Conservation (phyloP, 1,140 invertebrate genomes). For the Liolophura sinensis region DNA sequence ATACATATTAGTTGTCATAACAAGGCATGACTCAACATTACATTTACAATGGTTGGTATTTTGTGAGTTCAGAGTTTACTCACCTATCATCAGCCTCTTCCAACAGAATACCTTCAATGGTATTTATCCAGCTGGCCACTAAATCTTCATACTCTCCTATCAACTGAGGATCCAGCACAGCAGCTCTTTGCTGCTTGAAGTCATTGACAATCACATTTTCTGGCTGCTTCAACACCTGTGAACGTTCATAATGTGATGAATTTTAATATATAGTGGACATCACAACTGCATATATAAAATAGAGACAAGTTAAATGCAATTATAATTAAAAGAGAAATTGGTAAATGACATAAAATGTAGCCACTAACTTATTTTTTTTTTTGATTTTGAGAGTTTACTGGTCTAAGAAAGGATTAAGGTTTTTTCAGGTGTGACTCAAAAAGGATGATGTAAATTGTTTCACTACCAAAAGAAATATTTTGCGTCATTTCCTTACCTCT, state of each 20-base stretch:
- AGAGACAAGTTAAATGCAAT: not conserved
- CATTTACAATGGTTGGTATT: no score
- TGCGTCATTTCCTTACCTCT: no score
- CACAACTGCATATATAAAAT: not conserved
- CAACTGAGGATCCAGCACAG: constrained; percentile 48
- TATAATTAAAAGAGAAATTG: not conserved
- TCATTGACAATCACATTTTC: constrained; percentile 54
- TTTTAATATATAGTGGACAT: not conserved
- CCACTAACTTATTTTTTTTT: no score
- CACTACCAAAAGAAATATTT: no score
- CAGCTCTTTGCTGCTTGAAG: constrained; percentile 55
- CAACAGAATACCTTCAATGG: constrained; percentile 54
- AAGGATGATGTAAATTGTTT: no score
- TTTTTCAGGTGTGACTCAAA: no score
- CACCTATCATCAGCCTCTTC: constrained; percentile 58
- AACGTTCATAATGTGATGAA: constrained; percentile 1
- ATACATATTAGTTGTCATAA: no score
- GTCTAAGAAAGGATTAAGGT: no score
- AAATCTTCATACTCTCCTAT: constrained; percentile 57
- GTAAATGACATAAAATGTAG: not conserved
- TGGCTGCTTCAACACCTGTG: constrained; percentile 54
- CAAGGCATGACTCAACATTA: no score
- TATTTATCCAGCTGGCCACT: constrained; percentile 57
- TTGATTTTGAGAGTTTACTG: no score
- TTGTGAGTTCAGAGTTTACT: not conserved